These are phyloP conservation scores for Scyliorhinus canicula DNA, from an alignment of 2,797 vertebrate species.

Conservation along the genomic window DNA sequence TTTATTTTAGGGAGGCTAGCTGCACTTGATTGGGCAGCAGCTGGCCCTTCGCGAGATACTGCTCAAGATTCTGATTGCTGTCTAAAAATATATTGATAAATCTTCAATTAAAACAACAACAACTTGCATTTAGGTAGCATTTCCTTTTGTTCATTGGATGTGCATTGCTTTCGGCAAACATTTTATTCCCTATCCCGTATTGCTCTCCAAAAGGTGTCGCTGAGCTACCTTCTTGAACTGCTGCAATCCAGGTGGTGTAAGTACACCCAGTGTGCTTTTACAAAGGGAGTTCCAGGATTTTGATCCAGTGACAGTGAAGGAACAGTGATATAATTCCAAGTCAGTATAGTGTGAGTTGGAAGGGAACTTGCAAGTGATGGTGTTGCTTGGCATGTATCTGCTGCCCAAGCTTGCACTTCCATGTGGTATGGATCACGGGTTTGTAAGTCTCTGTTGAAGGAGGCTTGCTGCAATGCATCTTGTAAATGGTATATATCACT, in stretches of 20 bases:
- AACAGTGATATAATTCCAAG: not conserved
- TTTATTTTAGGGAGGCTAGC: no score
- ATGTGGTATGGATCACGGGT: not conserved
- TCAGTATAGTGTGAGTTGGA: not conserved
- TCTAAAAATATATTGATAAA: not conserved
- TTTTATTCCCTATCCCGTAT: no score
- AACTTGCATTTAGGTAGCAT: no score
- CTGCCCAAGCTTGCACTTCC: not conserved
- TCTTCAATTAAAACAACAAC: no score
- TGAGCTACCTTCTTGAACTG: not conserved
- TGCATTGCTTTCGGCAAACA: no score
- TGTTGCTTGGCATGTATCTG: not conserved
- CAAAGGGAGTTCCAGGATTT: not conserved
- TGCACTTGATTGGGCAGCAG: no score
- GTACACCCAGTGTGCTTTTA: not conserved
- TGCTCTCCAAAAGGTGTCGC: not conserved
- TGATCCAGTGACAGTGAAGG: not conserved
- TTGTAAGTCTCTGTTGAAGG: not conserved
- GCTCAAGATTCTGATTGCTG: not conserved
- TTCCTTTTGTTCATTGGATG: no score
- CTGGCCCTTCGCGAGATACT: no score
- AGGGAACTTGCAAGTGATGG: not conserved
- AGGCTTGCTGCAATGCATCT: not conserved
- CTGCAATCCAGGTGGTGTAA: not conserved
- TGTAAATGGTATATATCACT: not conserved